Percentiles rank a stretch among this genome's conserved stretches.
Evolutionary conservation across 2,888 invertebrate genomes (phyloP).

Genomic region (Atrina japonica): DNA sequence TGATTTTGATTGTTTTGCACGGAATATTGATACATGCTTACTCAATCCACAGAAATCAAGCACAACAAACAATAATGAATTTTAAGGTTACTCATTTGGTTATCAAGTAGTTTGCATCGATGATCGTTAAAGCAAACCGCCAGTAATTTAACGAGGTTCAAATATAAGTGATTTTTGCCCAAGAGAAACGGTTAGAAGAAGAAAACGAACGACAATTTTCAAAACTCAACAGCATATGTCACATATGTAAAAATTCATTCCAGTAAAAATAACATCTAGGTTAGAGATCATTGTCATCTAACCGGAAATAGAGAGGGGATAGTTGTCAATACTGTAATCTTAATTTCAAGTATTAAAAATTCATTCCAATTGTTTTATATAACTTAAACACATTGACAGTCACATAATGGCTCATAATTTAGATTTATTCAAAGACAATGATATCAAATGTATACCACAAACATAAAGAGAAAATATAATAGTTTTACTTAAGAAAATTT

Average conservation of each 20-base stretch:
- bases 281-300: no score
- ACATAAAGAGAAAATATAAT: slow-evolving; percentile 33
- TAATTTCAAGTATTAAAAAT: slow-evolving; percentile 5
- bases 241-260: no score
- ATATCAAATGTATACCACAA: slow-evolving; percentile 9
- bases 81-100: slow-evolving; percentile 8
- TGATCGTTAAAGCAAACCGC: slow-evolving; percentile 12
- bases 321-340: slow-evolving; percentile 3
- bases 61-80: slow-evolving; percentile 6
- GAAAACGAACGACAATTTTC: no score
- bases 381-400: slow-evolving; percentile 1
- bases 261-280: no score
- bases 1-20: slow-evolving; percentile 22
- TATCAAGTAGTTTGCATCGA: slow-evolving; percentile 15
- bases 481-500: slow-evolving; percentile 36
- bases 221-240: no score
- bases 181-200: slow-evolving; percentile 3
- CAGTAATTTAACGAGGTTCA: slow-evolving; percentile 11
- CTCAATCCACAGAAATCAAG: slow-evolving; percentile 1
- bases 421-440: slow-evolving; percentile 3
- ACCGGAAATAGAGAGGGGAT: no score
- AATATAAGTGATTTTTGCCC: slow-evolving; percentile 3
- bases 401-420: slow-evolving; percentile 2
- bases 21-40: slow-evolving; percentile 1
- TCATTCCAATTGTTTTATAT: slow-evolving; percentile 14